Evolutionary conservation across 2,113 vertebrate genomes (phyloP), one percentile per base, ranked within the genome.

Genomic region (Erpornis zantholeuca): DNA sequence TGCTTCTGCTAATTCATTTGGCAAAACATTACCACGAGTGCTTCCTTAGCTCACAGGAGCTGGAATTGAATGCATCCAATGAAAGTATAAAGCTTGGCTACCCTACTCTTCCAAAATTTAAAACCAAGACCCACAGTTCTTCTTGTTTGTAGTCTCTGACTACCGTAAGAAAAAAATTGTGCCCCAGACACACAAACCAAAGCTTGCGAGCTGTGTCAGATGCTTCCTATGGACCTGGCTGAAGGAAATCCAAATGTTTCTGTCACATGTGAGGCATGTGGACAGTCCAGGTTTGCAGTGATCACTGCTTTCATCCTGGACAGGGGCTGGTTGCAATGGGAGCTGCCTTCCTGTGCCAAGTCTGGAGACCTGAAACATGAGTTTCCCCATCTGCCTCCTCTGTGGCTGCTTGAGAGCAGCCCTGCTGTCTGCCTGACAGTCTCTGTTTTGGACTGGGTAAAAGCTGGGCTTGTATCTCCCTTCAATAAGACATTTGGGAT

Each of bases 381-480:
- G 4, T 75, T 86, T 65, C 25, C 27, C 8, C 16, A 27, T 5
- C 33, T 66, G 63, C n/a, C 49, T 56, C 45, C n/a, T 31, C 22
- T 0, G 0, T 44, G 38, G 35, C 35, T 71, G 59, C 71, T 16
- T 36, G 8, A 64, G 33, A 69, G 36, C 23, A 77, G 56, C 15
- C 29, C 27, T 56, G 29, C 44, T 52, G 27, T 17, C 66, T 44
- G 56, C 18, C 71, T 57, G 21, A 80, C 24, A 1, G 0, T 59
- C 40, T 63, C 42, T 75, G 47, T 5, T 0, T 75, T 49, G 64
- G 33, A 50, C n/a, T 1, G 0, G 53, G 12, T 64, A 84, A 94
- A 86, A 79, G 0, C 0, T 27, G 31, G 53, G 27, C 53, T 90
- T 4, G 1, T 15, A 14, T 65, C 29, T 95, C 28, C 36, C 33